Percentiles rank a stretch among this genome's conserved stretches.
Conservation (phyloP, 2,888 invertebrate genomes). For the Syritta pipiens region DNA sequence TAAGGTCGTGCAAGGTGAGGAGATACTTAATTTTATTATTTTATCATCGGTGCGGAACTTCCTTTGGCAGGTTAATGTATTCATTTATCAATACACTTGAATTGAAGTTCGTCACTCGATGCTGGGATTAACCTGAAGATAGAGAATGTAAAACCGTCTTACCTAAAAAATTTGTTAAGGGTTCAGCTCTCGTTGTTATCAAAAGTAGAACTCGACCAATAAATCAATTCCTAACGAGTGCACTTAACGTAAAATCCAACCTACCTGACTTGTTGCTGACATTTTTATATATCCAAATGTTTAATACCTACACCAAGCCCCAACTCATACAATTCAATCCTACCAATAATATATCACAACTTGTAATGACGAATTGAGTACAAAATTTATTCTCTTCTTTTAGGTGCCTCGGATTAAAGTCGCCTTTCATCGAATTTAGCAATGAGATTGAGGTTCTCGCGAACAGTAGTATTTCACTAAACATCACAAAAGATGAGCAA, state of each 20-base stretch:
- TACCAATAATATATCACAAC: too few species aligned
- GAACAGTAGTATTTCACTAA: constrained; percentile 78
- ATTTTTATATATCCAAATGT: too few species aligned
- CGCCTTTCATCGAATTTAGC: constrained; percentile 78
- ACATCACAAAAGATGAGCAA: constrained; percentile 78
- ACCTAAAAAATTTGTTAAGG: too few species aligned
- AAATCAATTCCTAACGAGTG: too few species aligned
- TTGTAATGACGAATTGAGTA: neutral
- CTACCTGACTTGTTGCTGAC: too few species aligned
- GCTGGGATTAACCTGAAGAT: constrained; percentile 23
- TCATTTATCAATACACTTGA: constrained; percentile 51
- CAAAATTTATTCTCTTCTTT: constrained; percentile 39
- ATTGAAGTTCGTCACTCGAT: constrained; percentile 40
- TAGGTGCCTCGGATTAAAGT: constrained; percentile 78
- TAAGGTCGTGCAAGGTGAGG: constrained; percentile 8
- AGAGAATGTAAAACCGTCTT: too few species aligned
- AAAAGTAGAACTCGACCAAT: too few species aligned
- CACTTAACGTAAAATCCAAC: too few species aligned
- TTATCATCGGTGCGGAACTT: constrained; percentile 28
- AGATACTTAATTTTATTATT: constrained; percentile 36
- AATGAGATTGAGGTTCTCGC: constrained; percentile 76
- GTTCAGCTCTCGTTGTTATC: too few species aligned
- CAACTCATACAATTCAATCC: too few species aligned
- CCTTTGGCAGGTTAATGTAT: constrained; percentile 26
- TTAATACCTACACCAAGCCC: too few species aligned